Conservation (phyloP, 1,140 invertebrate genomes). For the Zaprionus tsacasi region DNA sequence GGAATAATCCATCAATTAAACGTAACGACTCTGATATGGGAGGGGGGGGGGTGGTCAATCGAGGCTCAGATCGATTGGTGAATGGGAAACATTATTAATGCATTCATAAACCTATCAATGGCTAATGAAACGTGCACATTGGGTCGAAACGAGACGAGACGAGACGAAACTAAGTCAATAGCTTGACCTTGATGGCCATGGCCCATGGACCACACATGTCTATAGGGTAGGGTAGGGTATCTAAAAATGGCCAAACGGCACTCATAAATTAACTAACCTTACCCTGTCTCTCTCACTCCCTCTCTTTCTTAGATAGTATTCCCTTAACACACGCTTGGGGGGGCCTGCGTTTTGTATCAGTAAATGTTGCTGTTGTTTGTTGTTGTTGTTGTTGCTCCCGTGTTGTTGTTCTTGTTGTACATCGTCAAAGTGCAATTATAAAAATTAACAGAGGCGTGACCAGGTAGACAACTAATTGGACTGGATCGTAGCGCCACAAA, state of each 20-base stretch:
- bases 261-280: conserved; percentile 3
- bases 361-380: not conserved
- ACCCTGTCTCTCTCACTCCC: not conserved
- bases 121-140: conserved; percentile 49
- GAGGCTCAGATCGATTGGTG: not conserved
- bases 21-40: conserved; percentile 12
- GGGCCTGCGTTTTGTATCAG: conserved; percentile 14
- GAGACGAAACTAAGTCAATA: conserved; percentile 22
- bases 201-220: not conserved
- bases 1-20: conserved; percentile 63
- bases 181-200: conserved; percentile 19
- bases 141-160: not conserved
- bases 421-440: conserved; percentile 42
- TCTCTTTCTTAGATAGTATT: not conserved
- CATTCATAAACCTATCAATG: conserved; percentile 60
- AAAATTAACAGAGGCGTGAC: conserved; percentile 33
- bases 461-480: conserved; percentile 21
- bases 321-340: not conserved
- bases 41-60: not conserved
- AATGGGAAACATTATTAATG: conserved; percentile 33
- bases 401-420: not conserved
- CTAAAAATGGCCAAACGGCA: not conserved
- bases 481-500: not conserved
- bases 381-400: not conserved
- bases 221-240: not conserved